Evolutionary conservation across 2,797 vertebrate species (phyloP).

Genomic region (Vultur gryphus): DNA sequence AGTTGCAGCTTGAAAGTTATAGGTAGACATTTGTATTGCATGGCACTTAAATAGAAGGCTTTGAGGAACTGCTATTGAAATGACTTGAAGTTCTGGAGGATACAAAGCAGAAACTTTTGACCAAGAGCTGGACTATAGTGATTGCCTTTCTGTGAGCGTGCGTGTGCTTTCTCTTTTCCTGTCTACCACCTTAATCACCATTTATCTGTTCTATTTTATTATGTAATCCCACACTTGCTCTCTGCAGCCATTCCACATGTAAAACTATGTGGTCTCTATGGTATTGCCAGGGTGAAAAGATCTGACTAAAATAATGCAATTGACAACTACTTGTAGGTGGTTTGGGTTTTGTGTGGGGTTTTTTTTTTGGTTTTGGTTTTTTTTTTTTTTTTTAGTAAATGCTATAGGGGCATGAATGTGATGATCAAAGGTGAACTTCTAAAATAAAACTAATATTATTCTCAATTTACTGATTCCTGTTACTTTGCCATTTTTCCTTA

Average conservation of each 20-base stretch:
- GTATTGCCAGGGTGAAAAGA: background rate
- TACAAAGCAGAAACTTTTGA: background rate
- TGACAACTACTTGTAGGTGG: background rate
- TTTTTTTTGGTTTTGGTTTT: background rate
- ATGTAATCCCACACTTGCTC: background rate
- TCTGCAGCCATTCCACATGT: background rate
- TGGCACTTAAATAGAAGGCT: background rate
- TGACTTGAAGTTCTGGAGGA: background rate
- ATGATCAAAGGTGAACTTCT: background rate
- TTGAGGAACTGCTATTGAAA: background rate
- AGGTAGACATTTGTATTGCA: background rate
- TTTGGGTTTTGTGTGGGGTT: background rate
- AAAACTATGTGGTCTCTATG: background rate
- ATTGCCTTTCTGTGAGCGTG: background rate
- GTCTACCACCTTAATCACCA: background rate
- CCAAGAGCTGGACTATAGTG: background rate
- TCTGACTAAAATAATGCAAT: background rate
- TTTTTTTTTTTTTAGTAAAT: background rate
- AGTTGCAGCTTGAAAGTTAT: background rate
- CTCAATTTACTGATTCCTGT: conserved; percentile 13
- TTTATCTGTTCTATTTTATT: background rate
- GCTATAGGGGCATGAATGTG: background rate
- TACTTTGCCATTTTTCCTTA: conserved; percentile 67
- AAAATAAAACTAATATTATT: background rate
- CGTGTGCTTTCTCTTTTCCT: background rate